These are phyloP conservation scores for Lasioglossum villosulum DNA, from an alignment of 2,888 invertebrate species.

Conservation along the genomic window DNA sequence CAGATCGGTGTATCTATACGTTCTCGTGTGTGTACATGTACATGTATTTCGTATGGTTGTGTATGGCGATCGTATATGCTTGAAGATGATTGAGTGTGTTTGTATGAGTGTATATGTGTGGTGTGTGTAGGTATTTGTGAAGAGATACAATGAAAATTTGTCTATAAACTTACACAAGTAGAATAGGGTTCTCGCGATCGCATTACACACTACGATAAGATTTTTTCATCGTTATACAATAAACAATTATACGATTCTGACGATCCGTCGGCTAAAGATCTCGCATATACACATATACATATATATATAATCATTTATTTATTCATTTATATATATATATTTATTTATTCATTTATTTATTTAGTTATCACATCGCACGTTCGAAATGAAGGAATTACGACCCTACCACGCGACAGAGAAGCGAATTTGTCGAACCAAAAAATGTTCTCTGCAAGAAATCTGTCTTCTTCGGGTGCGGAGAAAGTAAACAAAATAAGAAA, in stretches of 20 bases:
- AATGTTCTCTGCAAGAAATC: not conserved
- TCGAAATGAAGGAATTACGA: constrained; percentile 63
- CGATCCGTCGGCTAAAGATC: constrained; percentile 67
- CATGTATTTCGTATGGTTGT: not conserved
- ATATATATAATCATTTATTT: constrained; percentile 25
- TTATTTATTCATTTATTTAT: constrained; percentile 37
- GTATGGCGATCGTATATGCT: not conserved
- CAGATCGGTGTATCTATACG: constrained; percentile 62
- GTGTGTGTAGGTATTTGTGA: constrained; percentile 24
- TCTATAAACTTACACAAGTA: constrained; percentile 72
- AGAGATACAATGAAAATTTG: constrained; percentile 75
- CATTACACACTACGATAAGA: constrained; percentile 62
- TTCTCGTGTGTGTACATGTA: constrained; percentile 26
- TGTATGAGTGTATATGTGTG: constrained; percentile 14
- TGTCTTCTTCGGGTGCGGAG: not conserved
- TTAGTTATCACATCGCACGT: constrained; percentile 71
- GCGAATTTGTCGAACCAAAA: not conserved
- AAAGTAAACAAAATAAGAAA: not conserved
- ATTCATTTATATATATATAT: constrained; percentile 17
- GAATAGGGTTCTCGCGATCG: constrained; percentile 70
- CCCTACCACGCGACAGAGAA: constrained; percentile 24
- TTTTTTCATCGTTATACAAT: constrained; percentile 65
- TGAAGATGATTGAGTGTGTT: constrained; percentile 31
- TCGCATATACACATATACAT: constrained; percentile 54
- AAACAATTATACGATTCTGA: constrained; percentile 66